These are phyloP conservation scores for Machaerirhynchus nigripectus DNA, from an alignment of 2,113 vertebrate genomes.

Conservation along the genomic window DNA sequence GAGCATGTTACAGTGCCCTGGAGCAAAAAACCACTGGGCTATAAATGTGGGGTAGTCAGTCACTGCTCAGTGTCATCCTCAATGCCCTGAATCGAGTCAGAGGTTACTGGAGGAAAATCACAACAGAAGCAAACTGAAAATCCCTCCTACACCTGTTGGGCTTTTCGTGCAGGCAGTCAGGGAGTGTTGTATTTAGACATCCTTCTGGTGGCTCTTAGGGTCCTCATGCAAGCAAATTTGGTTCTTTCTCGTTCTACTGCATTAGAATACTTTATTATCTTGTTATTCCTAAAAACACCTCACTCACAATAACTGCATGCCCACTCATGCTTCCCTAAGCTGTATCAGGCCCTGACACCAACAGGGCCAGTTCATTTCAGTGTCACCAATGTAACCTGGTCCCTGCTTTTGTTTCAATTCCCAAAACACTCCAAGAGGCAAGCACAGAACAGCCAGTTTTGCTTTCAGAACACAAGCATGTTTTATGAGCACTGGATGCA, in stretches of 20 bases:
- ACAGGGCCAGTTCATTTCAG: neutral
- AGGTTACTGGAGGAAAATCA: neutral
- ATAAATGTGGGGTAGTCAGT: neutral
- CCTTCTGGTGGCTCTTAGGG: neutral
- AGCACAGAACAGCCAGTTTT: neutral
- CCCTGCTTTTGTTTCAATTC: neutral
- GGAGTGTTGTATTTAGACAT: neutral
- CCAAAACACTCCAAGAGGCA: neutral
- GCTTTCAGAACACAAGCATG: neutral
- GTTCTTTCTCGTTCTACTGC: neutral
- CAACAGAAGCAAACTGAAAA: neutral
- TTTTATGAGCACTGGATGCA: neutral
- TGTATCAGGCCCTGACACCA: neutral
- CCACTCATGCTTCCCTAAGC: neutral
- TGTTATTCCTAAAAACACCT: neutral
- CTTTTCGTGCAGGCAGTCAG: neutral
- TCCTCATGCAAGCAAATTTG: neutral
- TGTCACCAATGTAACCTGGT: neutral
- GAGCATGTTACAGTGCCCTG: neutral
- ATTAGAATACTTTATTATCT: neutral
- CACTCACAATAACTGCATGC: neutral
- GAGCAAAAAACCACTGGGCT: neutral
- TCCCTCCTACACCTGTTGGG: neutral
- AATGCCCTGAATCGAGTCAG: neutral
- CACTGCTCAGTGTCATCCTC: neutral